Conservation (phyloP, 2,888 invertebrate species). For the Andrena minutula region DNA sequence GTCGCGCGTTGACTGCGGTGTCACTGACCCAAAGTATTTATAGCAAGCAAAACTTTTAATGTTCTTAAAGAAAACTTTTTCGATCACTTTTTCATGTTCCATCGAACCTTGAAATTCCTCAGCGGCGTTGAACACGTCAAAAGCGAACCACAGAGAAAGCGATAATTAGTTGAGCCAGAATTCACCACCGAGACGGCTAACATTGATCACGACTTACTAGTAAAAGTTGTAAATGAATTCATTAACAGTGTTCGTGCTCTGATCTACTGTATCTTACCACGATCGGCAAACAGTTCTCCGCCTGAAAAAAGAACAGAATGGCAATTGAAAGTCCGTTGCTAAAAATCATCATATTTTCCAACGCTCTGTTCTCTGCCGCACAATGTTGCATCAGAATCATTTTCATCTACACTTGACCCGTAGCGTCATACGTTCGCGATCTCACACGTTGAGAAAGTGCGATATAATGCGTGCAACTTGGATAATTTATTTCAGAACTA, state of each 20-base stretch:
- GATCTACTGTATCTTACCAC: no score
- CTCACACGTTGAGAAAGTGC: conserved; percentile 10
- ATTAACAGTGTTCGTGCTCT: no score
- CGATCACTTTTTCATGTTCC: neutral
- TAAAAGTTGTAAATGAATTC: no score
- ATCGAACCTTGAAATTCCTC: neutral
- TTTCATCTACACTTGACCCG: neutral
- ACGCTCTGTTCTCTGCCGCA: neutral
- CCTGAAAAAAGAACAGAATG: no score
- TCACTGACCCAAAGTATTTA: no score
- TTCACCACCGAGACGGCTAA: neutral
- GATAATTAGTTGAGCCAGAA: conserved; percentile 13
- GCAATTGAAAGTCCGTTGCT: no score
- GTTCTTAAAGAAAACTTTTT: no score
- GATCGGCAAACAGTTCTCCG: no score
- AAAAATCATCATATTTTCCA: no score
- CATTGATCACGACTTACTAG: no score
- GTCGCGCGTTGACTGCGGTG: no score
- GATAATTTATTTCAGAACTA: neutral
- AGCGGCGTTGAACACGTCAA: neutral
- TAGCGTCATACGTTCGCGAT: neutral
- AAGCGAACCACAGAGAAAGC: conserved; percentile 10
- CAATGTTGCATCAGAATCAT: neutral
- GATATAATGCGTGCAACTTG: neutral
- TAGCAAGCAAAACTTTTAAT: no score